phyloP scores from a whole-genome alignment of 2,797 vertebrate species.

The Lagodon rhomboides region DNA sequence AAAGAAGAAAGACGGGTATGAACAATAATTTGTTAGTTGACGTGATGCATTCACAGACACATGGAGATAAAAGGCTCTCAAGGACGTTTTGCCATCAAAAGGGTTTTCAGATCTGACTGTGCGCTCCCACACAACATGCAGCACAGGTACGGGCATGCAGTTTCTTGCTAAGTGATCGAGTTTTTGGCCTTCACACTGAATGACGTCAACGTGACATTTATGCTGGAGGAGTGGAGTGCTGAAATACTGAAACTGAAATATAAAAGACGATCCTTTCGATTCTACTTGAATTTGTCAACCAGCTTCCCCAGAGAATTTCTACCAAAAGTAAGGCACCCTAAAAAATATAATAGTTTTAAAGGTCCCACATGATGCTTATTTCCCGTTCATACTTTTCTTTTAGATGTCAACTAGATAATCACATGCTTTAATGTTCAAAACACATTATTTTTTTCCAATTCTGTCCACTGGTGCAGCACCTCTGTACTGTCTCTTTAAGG shows the following conservation, averaged over 20 bases:
- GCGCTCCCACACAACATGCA: slow-evolving; percentile 7
- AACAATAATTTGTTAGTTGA: slow-evolving; percentile 62
- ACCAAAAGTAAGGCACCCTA: neutral
- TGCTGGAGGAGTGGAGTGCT: neutral
- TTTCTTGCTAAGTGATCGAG: slow-evolving; percentile 8
- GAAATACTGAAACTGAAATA: neutral
- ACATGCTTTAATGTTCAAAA: too few species aligned
- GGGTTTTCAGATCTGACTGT: slow-evolving; percentile 82
- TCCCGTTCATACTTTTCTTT: too few species aligned
- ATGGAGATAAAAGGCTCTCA: slow-evolving; percentile 20
- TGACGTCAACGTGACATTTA: slow-evolving; percentile 20
- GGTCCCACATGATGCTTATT: too few species aligned
- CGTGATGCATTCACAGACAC: slow-evolving; percentile 42
- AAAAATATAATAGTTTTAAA: neutral
- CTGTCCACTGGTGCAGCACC: too few species aligned
- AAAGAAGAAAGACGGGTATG: slow-evolving; percentile 31
- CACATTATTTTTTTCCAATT: too few species aligned
- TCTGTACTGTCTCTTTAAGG: too few species aligned
- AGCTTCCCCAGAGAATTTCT: neutral
- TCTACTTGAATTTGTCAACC: neutral
- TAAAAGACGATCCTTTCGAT: neutral
- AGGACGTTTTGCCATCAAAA: slow-evolving; percentile 60
- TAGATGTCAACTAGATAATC: too few species aligned
- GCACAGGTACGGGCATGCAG: neutral
- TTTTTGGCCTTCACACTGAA: slow-evolving; percentile 43